Percentiles rank a stretch among this genome's conserved stretches.
Evolutionary conservation across 1,140 invertebrate species (phyloP).

Genomic region (Pseudomyrmex flavicornis): DNA sequence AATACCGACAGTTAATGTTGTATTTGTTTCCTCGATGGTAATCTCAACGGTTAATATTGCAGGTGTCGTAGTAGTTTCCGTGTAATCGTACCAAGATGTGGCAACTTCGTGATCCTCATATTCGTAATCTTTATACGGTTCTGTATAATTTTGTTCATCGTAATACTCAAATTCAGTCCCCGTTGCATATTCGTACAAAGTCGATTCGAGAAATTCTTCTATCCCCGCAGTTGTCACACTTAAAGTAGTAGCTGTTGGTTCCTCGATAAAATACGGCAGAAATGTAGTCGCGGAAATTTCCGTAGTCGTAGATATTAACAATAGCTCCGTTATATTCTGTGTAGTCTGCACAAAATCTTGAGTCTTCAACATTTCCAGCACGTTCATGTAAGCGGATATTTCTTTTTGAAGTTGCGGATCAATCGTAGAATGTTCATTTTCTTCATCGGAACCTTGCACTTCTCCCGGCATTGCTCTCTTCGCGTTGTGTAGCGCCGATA

Average conservation of each 20-base stretch:
- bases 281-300: constrained; percentile 1
- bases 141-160: constrained; percentile 13
- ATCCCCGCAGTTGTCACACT: background rate
- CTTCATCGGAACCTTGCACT: background rate
- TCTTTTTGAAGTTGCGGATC: constrained; percentile 10
- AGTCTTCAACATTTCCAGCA: background rate
- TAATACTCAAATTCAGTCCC: background rate
- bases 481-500: background rate
- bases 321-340: background rate
- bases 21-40: background rate
- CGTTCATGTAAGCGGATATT: constrained; percentile 2
- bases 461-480: background rate
- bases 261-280: background rate
- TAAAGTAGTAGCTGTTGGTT: background rate
- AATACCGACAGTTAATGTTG: background rate
- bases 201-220: background rate
- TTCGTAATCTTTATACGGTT: background rate
- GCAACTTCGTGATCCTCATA: background rate
- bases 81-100: constrained; percentile 7
- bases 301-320: background rate
- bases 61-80: background rate
- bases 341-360: too few species aligned
- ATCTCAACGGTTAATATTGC: background rate
- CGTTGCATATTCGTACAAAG: constrained; percentile 6
- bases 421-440: background rate